These are phyloP conservation scores for Oreochromis mossambicus DNA, from an alignment of 2,797 vertebrate species.

Conservation along the genomic window DNA sequence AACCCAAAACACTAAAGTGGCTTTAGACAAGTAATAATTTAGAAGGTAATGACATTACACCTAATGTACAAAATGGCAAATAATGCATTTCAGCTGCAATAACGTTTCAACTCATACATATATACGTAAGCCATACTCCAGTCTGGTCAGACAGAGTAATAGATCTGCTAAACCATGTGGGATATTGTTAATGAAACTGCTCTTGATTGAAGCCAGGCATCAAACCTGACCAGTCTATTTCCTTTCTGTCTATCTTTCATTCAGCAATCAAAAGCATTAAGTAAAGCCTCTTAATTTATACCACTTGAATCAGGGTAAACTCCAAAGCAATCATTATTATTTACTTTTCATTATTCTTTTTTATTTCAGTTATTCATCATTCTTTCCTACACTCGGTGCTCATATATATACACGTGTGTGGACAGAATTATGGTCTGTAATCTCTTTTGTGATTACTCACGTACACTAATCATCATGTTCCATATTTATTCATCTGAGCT, in stretches of 20 bases:
- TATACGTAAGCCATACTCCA: background rate
- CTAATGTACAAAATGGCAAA: background rate
- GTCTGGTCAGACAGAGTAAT: background rate
- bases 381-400: background rate
- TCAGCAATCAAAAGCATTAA: slow-evolving; percentile 1
- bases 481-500: background rate
- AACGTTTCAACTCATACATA: background rate
- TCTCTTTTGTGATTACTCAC: background rate
- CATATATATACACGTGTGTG: background rate
- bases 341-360: background rate
- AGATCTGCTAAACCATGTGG: background rate
- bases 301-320: background rate
- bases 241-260: slow-evolving; percentile 23
- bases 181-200: background rate
- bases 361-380: background rate
- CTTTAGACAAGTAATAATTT: background rate
- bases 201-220: background rate
- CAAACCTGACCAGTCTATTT: slow-evolving; percentile 6
- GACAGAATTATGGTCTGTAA: background rate
- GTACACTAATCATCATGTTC: background rate
- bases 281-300: background rate
- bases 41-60: background rate
- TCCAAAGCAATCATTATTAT: background rate
- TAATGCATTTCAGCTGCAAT: background rate
- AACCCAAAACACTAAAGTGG: fast-evolving